A percentile compares a stretch with the other conserved stretches of the same genome.
These are phyloP conservation scores for Metaphire vulgaris DNA, from an alignment of 1,140 invertebrate species.

Conservation along the genomic window DNA sequence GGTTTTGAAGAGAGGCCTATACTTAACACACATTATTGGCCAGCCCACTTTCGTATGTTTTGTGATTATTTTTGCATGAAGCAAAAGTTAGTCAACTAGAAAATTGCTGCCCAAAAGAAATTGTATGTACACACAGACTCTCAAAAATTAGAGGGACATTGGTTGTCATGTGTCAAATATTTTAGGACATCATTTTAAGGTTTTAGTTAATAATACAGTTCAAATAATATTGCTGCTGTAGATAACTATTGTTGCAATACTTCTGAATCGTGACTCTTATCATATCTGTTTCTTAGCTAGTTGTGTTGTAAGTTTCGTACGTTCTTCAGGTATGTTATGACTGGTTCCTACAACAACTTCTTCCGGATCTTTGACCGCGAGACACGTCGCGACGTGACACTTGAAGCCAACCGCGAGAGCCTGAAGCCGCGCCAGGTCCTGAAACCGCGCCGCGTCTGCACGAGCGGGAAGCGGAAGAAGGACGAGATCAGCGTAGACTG, in stretches of 20 bases:
- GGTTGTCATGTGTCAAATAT: too few relatives aligned
- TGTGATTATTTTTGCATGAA: too few relatives aligned
- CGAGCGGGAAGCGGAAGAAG: slow-evolving; percentile 84
- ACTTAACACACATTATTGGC: too few relatives aligned
- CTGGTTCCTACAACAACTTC: slow-evolving; percentile 99
- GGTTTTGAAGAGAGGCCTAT: too few relatives aligned
- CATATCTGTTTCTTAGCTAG: not conserved
- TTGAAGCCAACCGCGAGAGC: slow-evolving; percentile 67
- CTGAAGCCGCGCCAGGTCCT: slow-evolving; percentile 86
- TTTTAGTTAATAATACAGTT: not conserved
- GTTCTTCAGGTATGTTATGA: slow-evolving; percentile 77
- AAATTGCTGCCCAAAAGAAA: too few relatives aligned
- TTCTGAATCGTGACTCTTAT: not conserved
- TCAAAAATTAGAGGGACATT: too few relatives aligned
- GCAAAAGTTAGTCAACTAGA: too few relatives aligned
- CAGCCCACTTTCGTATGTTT: too few relatives aligned
- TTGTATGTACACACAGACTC: too few relatives aligned
- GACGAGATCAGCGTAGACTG: slow-evolving; percentile 98
- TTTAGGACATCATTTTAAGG: too few relatives aligned
- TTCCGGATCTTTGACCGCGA: slow-evolving; percentile 93
- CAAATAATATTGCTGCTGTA: not conserved
- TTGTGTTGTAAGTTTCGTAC: slow-evolving; percentile 4
- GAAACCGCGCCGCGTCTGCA: slow-evolving; percentile 62
- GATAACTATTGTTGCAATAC: not conserved
- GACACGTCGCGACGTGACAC: slow-evolving; percentile 70